A percentile compares a stretch with the other conserved stretches of the same genome.
These are phyloP conservation scores for Lampropteryx suffumata DNA, from an alignment of 2,888 invertebrate species.

Conservation along the genomic window DNA sequence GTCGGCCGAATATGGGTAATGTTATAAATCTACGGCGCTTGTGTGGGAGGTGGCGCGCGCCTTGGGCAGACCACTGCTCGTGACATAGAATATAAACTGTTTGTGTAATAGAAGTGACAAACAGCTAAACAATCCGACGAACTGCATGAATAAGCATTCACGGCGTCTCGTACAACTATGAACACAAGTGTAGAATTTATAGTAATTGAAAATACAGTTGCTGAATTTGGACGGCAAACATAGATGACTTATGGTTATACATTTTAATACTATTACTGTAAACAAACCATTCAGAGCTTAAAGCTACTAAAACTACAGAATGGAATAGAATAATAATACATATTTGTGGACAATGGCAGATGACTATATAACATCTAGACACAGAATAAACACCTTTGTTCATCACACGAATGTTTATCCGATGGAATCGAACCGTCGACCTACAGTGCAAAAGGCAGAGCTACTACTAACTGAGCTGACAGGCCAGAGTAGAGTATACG, in stretches of 20 bases:
- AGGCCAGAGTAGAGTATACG: no score
- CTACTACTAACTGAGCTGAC: no score
- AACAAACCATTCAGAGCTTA: no score
- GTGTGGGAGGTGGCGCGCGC: slow-evolving; percentile 63
- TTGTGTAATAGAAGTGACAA: slow-evolving; percentile 30
- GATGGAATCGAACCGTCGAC: no score
- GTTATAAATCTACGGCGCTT: slow-evolving; percentile 73
- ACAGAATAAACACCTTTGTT: no score
- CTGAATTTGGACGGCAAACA: slow-evolving; percentile 20
- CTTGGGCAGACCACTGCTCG: slow-evolving; percentile 48
- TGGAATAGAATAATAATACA: neutral
- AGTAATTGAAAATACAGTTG: slow-evolving; percentile 13
- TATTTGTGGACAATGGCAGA: no score
- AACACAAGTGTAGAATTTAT: slow-evolving; percentile 22
- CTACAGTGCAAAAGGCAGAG: no score
- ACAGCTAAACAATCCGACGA: slow-evolving; percentile 27
- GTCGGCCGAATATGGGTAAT: slow-evolving; percentile 79
- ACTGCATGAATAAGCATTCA: slow-evolving; percentile 26
- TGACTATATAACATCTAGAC: no score
- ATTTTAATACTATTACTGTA: neutral
- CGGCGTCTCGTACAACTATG: slow-evolving; percentile 13
- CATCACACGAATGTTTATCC: no score
- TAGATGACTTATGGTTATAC: slow-evolving; percentile 17
- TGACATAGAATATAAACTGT: slow-evolving; percentile 29
- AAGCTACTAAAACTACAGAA: neutral